A percentile compares a stretch with the other conserved stretches of the same genome.
Evolutionary conservation across 2,113 vertebrate genomes (phyloP).

Genomic region (Eira barbara): DNA sequence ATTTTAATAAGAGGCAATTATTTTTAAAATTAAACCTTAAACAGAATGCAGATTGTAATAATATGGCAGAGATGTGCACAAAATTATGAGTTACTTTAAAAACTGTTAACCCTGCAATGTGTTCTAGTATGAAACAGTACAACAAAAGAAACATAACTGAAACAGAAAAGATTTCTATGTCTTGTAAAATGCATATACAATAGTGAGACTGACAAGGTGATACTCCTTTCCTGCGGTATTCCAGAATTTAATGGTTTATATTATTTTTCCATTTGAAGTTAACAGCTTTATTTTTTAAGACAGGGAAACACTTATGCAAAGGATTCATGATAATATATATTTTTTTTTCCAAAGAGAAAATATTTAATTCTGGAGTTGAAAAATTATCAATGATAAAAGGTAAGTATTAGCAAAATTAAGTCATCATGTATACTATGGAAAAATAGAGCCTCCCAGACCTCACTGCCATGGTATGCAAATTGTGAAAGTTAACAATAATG

Average conservation of each 20-base stretch:
- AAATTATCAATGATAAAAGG: not conserved
- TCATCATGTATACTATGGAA: not conserved
- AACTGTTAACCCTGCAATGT: conserved; percentile 55
- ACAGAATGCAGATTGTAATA: conserved; percentile 75
- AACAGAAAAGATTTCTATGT: not conserved
- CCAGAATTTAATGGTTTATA: not conserved
- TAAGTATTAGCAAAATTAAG: not conserved
- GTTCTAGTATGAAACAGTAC: not conserved
- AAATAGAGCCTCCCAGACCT: not conserved
- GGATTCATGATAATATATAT: not conserved
- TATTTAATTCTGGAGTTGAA: not conserved
- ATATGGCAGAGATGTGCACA: conserved; percentile 53
- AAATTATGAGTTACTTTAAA: conserved; percentile 62
- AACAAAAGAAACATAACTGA: not conserved
- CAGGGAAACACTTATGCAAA: not conserved
- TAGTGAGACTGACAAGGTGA: not conserved
- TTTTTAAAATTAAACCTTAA: conserved; percentile 85
- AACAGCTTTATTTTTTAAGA: not conserved
- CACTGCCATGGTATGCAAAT: not conserved
- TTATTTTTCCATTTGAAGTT: conserved; percentile 21
- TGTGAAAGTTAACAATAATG: not conserved
- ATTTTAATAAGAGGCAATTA: conserved; percentile 84
- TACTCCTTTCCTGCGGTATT: not conserved
- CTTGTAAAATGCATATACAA: not conserved
- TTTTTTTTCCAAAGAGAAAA: not conserved